Evolutionary conservation across 2,888 invertebrate genomes (phyloP), one percentile per base, ranked within the genome.

Genomic region (Penaeus monodon): DNA sequence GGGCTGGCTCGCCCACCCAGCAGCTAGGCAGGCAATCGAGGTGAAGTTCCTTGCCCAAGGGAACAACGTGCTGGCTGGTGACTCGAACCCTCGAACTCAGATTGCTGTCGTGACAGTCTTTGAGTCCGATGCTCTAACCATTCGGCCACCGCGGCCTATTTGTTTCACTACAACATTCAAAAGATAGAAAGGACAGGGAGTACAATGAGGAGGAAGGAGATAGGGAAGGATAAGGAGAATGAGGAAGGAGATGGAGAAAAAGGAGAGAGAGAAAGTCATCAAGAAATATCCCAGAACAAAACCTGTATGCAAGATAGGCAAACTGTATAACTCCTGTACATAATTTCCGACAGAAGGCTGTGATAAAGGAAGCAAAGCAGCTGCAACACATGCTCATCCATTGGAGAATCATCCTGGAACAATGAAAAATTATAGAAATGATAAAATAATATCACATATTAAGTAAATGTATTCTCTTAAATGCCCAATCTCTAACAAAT

Each of bases 301-400:
- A 95, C 95, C 94, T 98, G 99, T 92, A 99, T 97, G 92, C 98
- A 98, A 84, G 99, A 92, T 98, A 99, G 0, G 98, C 98, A 93
- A 99, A 99, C 93, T 99, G 99, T 91, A 98, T 97, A 73, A 99
- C 98, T 27, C 95, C 98, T 1, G 97, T 97, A 92, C 98, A 98
- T 14, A 99, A 94, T 93, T 98, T 98, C 86, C 99, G 94, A 92
- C 98, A 99, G 93, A 98, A 99, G 49, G 97, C 97, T 2, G 97
- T 97, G 17, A 97, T 84, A 99, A 94, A 0, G 99, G 98, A 91
- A 99, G 93, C 91, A 99, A 94, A 57, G 97, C 97, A 10, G 97
- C 97, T 0, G 99, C 99, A 84, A 99, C 96, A 2, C 98, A 92
- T 98, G 97, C 92, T 99, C 98, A 93, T 99, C 99, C 94, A 98